Conservation (phyloP, 2,113 vertebrate species). For the Sander lucioperca region DNA sequence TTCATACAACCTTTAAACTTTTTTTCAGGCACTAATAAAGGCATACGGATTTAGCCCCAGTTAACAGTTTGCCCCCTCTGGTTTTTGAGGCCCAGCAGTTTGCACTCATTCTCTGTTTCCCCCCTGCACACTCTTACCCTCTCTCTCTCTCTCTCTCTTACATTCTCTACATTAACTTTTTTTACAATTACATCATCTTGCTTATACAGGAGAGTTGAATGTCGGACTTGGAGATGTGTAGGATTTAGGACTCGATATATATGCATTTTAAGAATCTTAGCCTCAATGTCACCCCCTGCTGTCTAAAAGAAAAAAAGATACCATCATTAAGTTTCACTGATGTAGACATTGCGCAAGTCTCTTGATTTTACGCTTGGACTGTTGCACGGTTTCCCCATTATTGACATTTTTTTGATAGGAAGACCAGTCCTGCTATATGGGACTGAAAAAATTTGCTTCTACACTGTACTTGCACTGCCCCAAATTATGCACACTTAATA, state of each 20-base stretch:
- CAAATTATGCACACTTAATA: slow-evolving; percentile 74
- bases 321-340: neutral
- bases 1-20: neutral
- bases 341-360: slow-evolving; percentile 26
- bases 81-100: slow-evolving; percentile 2
- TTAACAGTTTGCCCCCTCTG: neutral
- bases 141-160: slow-evolving; percentile 1
- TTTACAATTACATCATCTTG: slow-evolving; percentile 8
- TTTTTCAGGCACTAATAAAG: neutral
- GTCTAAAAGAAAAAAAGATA: slow-evolving; percentile 15
- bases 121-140: slow-evolving; percentile 5
- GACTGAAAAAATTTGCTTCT: slow-evolving; percentile 49
- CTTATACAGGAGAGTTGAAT: slow-evolving; percentile 26
- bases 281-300: slow-evolving; percentile 42
- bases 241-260: slow-evolving; percentile 4
- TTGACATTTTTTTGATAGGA: slow-evolving; percentile 33
- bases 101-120: slow-evolving; percentile 14
- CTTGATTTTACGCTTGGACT: neutral
- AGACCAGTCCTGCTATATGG: slow-evolving; percentile 39
- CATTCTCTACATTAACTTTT: slow-evolving; percentile 7
- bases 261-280: slow-evolving; percentile 1
- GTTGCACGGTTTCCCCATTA: slow-evolving; percentile 35
- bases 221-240: slow-evolving; percentile 12
- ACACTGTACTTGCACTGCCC: slow-evolving; percentile 70
- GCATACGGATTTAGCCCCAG: neutral